phyloP scores from a whole-genome alignment of 2,113 vertebrate species.

The Pluvianellus socialis region DNA sequence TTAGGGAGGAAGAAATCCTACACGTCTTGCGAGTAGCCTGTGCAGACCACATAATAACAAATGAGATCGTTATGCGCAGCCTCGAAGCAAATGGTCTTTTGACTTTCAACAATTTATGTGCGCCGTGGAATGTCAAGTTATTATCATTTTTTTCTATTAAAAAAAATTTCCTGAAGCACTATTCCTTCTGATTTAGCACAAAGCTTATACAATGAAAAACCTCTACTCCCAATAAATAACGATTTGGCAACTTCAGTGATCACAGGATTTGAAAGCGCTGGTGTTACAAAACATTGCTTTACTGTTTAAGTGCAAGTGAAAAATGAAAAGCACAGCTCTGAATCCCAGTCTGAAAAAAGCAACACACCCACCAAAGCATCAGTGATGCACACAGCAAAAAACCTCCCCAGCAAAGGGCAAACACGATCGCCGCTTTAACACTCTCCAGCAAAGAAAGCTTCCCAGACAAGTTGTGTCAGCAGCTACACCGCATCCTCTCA shows the following conservation, averaged over 20 bases:
- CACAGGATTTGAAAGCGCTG: neutral
- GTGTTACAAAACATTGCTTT: neutral
- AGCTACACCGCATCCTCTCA: neutral
- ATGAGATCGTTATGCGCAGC: conserved; percentile 25
- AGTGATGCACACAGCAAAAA: neutral
- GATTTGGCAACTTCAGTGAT: neutral
- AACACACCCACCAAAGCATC: neutral
- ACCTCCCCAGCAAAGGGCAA: neutral
- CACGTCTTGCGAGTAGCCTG: neutral
- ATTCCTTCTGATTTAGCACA: neutral
- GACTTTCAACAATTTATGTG: neutral
- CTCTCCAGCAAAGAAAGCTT: neutral
- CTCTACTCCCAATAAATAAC: neutral
- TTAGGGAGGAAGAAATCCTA: conserved; percentile 35
- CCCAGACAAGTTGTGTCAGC: neutral
- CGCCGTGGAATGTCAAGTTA: neutral
- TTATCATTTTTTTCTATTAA: neutral
- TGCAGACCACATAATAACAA: conserved; percentile 13
- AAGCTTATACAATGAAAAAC: neutral
- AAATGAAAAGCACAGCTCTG: neutral
- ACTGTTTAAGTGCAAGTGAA: neutral
- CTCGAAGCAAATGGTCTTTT: conserved; percentile 25
- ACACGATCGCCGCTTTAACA: neutral
- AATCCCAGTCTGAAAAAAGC: neutral
- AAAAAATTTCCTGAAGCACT: neutral